Evolutionary conservation across 1,140 invertebrate species (phyloP), one percentile per base, ranked within the genome.

Genomic region (Heliconius eleuchia): DNA sequence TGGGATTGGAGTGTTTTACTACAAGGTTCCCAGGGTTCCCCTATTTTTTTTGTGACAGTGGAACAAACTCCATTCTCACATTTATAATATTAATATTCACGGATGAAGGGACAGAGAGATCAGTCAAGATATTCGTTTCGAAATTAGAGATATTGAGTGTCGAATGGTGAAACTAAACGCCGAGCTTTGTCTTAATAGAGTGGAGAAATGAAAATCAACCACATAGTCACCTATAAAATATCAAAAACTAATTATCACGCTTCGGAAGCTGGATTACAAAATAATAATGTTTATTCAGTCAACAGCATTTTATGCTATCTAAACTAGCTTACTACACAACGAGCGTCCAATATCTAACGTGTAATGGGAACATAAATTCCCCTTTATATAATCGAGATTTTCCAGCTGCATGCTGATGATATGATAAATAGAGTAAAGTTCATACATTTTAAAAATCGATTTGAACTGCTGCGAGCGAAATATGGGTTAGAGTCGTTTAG

Each of bases 361-460:
- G 75, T 76, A 70, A 76, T 76, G 27, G 60, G 60, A 66, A 76
- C 37, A 71, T 76, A 71, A 71, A 76, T 76, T 42, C 66, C 66
- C 13, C 34, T 39, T 71, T 76, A 76, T 76, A 76, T 76, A 46
- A 76, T 76, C 74, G 37, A 76, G 60, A 76, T 70, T 66, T 70
- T 39, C 57, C 52, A 70, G 39, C 55, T 70, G 70, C 70, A 72
- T 77, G 70, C 70, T 72, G 76, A 77, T 77, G 66, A 52, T 77
- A 77, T 77, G 76, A 71, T 77, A 77, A 77, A 77, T 71, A 76
- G 71, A 77, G 70, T 77, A 76, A 76, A 77, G 70, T 77, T 77
- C 76, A 77, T 77, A 77, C 76, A 77, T 77, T 77, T 77, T 77
- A 72, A 77, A 30, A 77, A 77, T 57, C 19, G 71, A 77, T 77